Base-by-base conservation (phyloP, 2,113 vertebrate genomes). In the Aspidoscelis tigris region DNA sequence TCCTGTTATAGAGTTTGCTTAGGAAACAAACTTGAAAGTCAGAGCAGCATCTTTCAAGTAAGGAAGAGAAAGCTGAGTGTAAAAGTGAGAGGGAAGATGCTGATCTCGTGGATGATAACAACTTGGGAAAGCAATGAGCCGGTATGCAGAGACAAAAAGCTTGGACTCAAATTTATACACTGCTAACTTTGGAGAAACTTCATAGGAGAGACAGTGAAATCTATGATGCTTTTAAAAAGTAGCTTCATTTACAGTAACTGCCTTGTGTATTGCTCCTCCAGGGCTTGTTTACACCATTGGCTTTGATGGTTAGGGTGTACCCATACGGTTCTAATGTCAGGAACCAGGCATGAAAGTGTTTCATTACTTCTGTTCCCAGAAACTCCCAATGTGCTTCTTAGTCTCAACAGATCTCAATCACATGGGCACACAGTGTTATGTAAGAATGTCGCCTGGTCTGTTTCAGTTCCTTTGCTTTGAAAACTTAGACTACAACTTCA, bases 231-330 rank as follows among this genome's bases (percentile, higher is more conserved):
- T 41, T 78, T 14, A 20, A 84, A 84, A 20, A 79, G 83, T 66
- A 84, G n/a, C 26, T 58, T 65, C 83, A 78, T 79, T 66, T 84
- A 79, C 55, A 65, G 43, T 73, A 79, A 73, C n/a, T 65, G 53
- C 53, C 78, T 79, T 61, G 70, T 12, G 20, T 41, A 84, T 79
- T 72, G 69, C 76, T 79, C 69, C 76, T 79, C 50, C 69, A 50
- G 69, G 69, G 58, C 69, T 79, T 79, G 76, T 79, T 84, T 79
- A 84, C 69, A 50, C 58, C 43, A 84, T 73, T 84, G 76, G 69
- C 43, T 79, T 64, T 65, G 83, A 73, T 70, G 72, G 73, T 79
- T 76, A 76, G 64, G 64, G 44, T 73, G 76, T 73, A 33, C 41
- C 26, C 76, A 79, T 76, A 24, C 65, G 77, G 43, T 55, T 79